phyloP scores from a whole-genome alignment of 2,797 vertebrate genomes.

The Coreius guichenoti region DNA sequence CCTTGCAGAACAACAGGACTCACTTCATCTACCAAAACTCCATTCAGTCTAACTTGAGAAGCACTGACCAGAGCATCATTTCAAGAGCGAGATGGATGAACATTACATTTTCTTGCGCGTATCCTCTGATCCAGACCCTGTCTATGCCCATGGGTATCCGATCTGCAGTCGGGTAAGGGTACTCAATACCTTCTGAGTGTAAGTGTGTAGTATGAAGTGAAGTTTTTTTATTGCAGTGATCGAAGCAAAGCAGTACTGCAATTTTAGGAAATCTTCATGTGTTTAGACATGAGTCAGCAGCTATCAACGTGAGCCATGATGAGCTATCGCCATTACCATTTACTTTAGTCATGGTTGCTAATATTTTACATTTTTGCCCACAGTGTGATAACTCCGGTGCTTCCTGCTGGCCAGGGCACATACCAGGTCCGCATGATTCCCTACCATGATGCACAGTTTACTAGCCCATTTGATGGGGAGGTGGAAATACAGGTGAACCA shows the following conservation, averaged over 20 bases:
- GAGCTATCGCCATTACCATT: neutral
- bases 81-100: slow-evolving; percentile 65
- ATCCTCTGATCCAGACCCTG: slow-evolving; percentile 68
- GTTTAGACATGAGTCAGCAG: too few relatives aligned
- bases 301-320: too few relatives aligned
- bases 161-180: slow-evolving; percentile 36
- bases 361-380: neutral
- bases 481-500: slow-evolving; percentile 63
- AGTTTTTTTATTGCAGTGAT: neutral
- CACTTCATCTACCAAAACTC: slow-evolving; percentile 77
- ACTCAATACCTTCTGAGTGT: slow-evolving; percentile 52
- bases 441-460: slow-evolving; percentile 67
- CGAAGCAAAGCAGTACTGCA: neutral
- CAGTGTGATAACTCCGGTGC: slow-evolving; percentile 66
- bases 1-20: slow-evolving; percentile 72
- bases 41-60: slow-evolving; percentile 59
- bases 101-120: slow-evolving; percentile 70
- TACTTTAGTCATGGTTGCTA: neutral
- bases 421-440: slow-evolving; percentile 69
- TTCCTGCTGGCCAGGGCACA: slow-evolving; percentile 60
- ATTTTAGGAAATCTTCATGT: too few relatives aligned
- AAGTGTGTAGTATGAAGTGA: neutral
- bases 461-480: slow-evolving; percentile 39
- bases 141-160: slow-evolving; percentile 69
- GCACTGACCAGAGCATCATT: slow-evolving; percentile 42